Conservation (phyloP, 2,113 vertebrate genomes). For the Myrmecobius fasciatus region DNA sequence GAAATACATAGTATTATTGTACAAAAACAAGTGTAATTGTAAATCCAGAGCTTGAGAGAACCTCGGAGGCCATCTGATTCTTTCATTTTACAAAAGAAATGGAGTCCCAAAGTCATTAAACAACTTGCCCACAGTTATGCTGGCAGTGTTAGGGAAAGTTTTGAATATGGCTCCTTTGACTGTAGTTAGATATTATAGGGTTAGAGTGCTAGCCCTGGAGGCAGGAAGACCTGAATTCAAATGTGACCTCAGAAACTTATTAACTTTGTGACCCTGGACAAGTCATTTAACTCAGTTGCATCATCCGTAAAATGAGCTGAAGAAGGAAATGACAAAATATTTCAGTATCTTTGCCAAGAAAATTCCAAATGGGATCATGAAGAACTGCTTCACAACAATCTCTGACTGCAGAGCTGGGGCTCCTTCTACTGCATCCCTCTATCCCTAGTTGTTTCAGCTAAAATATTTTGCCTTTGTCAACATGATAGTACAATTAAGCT, state of each 20-base stretch:
- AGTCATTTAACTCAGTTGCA: neutral
- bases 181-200: neutral
- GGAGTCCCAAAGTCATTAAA: neutral
- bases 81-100: neutral
- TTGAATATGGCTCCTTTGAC: neutral
- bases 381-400: neutral
- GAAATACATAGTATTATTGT: neutral
- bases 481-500: neutral
- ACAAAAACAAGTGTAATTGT: neutral
- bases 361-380: neutral
- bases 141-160: neutral
- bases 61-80: neutral
- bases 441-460: neutral
- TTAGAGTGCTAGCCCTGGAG: neutral
- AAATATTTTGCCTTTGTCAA: neutral
- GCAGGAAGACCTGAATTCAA: neutral
- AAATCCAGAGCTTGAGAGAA: neutral
- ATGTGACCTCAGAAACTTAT: neutral
- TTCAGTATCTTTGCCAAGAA: neutral
- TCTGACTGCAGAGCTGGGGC: neutral
- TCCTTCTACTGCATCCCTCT: neutral
- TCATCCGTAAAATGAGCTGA: neutral
- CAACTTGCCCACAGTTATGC: neutral
- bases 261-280: too few relatives aligned
- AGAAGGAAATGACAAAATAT: neutral